A percentile compares a stretch with the other conserved stretches of the same genome.
These are phyloP conservation scores for Thalassophryne amazonica DNA, from an alignment of 2,797 vertebrate species.

Conservation along the genomic window DNA sequence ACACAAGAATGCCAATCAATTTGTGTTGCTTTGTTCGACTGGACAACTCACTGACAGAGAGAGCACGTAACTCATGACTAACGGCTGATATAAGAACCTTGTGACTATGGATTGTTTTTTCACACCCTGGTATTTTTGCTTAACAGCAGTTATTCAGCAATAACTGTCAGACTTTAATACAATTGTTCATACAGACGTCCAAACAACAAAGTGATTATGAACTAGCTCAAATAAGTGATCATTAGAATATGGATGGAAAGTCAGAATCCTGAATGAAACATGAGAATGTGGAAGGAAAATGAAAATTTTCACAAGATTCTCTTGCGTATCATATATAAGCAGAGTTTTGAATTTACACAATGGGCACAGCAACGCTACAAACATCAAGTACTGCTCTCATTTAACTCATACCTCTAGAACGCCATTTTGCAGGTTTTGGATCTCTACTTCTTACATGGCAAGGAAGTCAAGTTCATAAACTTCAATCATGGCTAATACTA, in stretches of 20 bases:
- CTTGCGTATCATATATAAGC: too few species aligned
- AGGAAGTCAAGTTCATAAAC: not conserved
- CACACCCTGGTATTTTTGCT: constrained; percentile 15
- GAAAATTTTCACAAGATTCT: too few species aligned
- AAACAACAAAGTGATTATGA: not conserved
- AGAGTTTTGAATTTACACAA: too few species aligned
- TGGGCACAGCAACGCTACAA: too few species aligned
- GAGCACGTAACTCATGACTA: constrained; percentile 34
- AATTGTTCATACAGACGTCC: not conserved
- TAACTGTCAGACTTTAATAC: constrained; percentile 2
- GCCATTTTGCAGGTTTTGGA: not conserved
- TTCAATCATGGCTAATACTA: not conserved
- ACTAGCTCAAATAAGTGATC: not conserved
- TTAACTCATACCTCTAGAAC: not conserved
- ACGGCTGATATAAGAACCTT: constrained; percentile 19
- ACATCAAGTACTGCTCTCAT: not conserved
- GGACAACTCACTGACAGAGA: not conserved
- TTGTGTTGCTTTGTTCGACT: not conserved
- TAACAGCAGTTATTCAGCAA: not conserved
- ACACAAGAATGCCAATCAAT: not conserved
- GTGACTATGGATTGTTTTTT: constrained; percentile 36
- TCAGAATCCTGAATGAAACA: too few species aligned
- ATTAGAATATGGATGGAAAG: too few species aligned
- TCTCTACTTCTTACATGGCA: not conserved
- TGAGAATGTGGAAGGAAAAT: too few species aligned